Evolutionary conservation across 2,888 invertebrate genomes (phyloP), one percentile per base, ranked within the genome.

Genomic region (Frankliniella fusca): DNA sequence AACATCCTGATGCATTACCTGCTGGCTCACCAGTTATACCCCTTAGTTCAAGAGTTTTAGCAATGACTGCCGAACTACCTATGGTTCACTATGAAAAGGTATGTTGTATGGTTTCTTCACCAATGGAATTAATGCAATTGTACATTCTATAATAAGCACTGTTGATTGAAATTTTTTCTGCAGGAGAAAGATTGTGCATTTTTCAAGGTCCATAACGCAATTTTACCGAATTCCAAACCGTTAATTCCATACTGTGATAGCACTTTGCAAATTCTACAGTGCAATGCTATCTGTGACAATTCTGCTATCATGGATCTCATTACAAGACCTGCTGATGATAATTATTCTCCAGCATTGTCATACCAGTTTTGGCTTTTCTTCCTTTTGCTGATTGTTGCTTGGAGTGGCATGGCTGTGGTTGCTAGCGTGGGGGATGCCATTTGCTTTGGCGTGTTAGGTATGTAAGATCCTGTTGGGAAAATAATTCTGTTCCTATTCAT

Each of bases 361-460:
- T 87, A 91, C 84, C 92, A 93, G 86, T 97, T 97, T 87, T 94
- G 95, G 93, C 87, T 94, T 84, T 94, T 97, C 86, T 92, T 96
- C 84, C 85, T 91, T 48, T 89, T 95, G 82, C 92, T 95, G 88
- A 90, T 94, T n/a, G 86, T 94, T 18, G 94, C 93, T 83, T 97
- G 96, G 94, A 89, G 94, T 48, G 93, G 94, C 3, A 95, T 96
- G 91, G 94, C 96, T 0, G 94, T 97, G 0, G 93, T 95, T 3
- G 94, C 96, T 27, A 95, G 95, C 84, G 92, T 97, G 82, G 94
- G 94, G 1, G 97, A 98, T 89, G 94, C 97, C 0, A 94, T 97
- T 84, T 96, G 96, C 87, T 96, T 97, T 87, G 92, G 94, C 86
- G 89, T 95, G 81, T 89, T 97, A 48, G 96, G 95, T 92, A 88